A percentile compares a stretch with the other conserved stretches of the same genome.
Evolutionary conservation across 2,113 vertebrate genomes (phyloP).

Genomic region (Gorilla gorilla): DNA sequence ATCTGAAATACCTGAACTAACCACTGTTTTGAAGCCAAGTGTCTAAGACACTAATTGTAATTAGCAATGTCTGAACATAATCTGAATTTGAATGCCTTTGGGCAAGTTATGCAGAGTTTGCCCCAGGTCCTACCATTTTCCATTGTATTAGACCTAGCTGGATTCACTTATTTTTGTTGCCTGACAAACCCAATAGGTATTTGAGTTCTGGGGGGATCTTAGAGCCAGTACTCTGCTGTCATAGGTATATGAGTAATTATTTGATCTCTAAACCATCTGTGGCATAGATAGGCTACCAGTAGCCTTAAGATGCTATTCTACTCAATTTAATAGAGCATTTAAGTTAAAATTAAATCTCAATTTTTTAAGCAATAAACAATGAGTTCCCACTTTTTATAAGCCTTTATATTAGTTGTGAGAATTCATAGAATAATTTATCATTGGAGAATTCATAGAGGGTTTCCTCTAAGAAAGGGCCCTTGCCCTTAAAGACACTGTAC

Average conservation of each 20-base stretch:
- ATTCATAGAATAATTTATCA: background rate
- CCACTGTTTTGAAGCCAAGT: background rate
- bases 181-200: background rate
- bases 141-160: background rate
- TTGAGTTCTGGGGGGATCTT: background rate
- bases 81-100: background rate
- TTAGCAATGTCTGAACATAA: background rate
- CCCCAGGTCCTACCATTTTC: background rate
- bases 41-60: background rate
- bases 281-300: background rate
- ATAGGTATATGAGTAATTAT: background rate
- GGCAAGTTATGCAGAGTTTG: background rate
- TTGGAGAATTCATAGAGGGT: background rate
- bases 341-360: conserved; percentile 7
- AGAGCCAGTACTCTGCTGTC: background rate
- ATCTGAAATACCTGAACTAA: background rate
- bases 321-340: background rate
- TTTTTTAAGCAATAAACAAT: background rate
- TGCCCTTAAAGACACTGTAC: background rate
- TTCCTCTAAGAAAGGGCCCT: background rate
- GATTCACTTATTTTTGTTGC: background rate
- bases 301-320: background rate
- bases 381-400: background rate
- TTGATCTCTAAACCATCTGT: background rate
- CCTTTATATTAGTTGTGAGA: background rate